Evolutionary conservation across 2,888 invertebrate species (phyloP).

Genomic region (Polymixis lichenea): DNA sequence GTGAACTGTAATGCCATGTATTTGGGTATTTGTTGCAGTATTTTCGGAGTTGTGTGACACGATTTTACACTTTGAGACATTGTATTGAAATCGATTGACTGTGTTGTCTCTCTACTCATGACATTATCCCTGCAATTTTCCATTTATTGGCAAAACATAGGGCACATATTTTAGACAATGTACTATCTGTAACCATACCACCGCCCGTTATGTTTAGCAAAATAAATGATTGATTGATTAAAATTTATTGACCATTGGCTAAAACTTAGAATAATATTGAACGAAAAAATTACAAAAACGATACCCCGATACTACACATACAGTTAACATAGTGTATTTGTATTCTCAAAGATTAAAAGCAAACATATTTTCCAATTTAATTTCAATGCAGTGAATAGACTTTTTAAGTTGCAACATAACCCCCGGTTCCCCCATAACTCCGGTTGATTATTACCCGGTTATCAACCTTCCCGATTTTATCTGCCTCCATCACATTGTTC

Average conservation of each 20-base stretch:
- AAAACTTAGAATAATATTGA: not conserved
- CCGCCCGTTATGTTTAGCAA: too few relatives aligned
- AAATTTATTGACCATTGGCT: not conserved
- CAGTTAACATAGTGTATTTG: not conserved
- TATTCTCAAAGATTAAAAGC: not conserved
- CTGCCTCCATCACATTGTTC: not conserved
- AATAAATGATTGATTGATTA: too few relatives aligned
- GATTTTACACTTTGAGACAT: not conserved
- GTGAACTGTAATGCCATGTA: constrained; percentile 19
- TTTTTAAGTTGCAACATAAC: not conserved
- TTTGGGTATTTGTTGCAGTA: not conserved
- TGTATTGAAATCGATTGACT: not conserved
- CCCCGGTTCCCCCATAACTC: not conserved
- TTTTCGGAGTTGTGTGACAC: not conserved
- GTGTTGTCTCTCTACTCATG: not conserved
- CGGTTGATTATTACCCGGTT: not conserved
- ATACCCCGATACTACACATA: not conserved
- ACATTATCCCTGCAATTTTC: not conserved
- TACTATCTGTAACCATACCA: too few relatives aligned
- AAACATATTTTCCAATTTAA: not conserved
- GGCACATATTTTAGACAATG: too few relatives aligned
- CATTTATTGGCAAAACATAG: too few relatives aligned
- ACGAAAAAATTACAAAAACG: not conserved
- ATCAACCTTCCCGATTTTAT: not conserved
- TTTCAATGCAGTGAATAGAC: not conserved